Evolutionary conservation across 1,140 invertebrate species (phyloP).

Genomic region (Schlechtendalia chinensis): DNA sequence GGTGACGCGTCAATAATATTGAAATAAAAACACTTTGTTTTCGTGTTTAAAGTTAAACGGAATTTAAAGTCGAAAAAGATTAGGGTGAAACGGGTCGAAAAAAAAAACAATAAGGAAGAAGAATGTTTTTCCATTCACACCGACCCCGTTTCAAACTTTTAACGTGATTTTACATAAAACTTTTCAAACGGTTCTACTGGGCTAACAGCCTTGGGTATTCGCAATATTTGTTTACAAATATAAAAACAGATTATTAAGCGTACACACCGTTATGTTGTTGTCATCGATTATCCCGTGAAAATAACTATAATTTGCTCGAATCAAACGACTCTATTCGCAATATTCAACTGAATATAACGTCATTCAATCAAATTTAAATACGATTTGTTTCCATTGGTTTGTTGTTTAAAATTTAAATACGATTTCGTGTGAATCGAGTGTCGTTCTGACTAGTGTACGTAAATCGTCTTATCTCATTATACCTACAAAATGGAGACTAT

Average conservation of each 20-base stretch:
- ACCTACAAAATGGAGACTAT: no score
- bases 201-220: not conserved
- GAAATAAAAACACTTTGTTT: conserved; percentile 23
- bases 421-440: no score
- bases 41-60: conserved; percentile 12
- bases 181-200: not conserved
- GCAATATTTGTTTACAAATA: conserved; percentile 17
- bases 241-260: conserved; percentile 28
- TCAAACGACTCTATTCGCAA: no score
- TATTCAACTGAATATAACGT: no score
- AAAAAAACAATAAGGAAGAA: conserved; percentile 37
- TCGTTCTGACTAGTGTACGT: no score
- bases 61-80: conserved; percentile 26
- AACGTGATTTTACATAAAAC: conserved; percentile 26
- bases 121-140: conserved; percentile 22
- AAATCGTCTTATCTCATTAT: no score
- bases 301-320: no score
- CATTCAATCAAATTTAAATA: no score
- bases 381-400: no score
- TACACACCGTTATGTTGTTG: not conserved
- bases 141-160: conserved; percentile 12
- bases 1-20: not conserved
- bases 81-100: conserved; percentile 12
- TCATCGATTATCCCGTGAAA: no score
- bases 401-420: no score